Conservation (phyloP, 2,113 vertebrate species). For the Chionis minor region DNA sequence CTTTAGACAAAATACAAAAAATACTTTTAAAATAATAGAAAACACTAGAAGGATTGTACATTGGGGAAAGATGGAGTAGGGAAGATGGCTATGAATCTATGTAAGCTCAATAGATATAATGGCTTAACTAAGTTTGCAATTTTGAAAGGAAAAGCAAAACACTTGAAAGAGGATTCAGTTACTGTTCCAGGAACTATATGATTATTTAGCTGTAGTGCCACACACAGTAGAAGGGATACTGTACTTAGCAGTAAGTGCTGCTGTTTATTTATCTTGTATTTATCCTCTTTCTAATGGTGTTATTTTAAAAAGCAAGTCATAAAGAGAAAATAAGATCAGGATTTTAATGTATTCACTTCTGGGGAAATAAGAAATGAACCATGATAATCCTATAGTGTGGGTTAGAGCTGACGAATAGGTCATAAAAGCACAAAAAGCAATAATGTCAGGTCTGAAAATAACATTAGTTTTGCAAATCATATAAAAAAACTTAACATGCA, state of each 20-base stretch:
- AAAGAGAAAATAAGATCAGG: not conserved
- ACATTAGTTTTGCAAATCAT: constrained; percentile 46
- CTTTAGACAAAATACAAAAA: not conserved
- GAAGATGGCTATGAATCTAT: not conserved
- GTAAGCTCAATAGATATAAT: not conserved
- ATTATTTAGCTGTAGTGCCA: not conserved
- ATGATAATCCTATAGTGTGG: not conserved
- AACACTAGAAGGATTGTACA: not conserved
- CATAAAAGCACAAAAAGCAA: not conserved
- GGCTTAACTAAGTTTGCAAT: not conserved
- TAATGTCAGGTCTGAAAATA: constrained; percentile 28
- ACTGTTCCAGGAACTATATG: not conserved
- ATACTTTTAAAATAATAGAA: not conserved
- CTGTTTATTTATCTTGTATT: not conserved
- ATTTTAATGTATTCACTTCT: not conserved
- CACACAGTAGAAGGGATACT: not conserved
- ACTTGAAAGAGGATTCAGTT: not conserved
- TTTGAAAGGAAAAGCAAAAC: not conserved
- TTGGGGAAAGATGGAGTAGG: not conserved
- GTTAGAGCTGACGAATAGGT: not conserved
- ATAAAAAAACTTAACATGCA: constrained; percentile 36
- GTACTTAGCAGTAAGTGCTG: not conserved
- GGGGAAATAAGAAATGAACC: not conserved
- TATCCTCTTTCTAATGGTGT: not conserved
- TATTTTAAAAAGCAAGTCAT: not conserved